Conservation (phyloP, 2,113 vertebrate species). For the Cyrtonyx montezumae region DNA sequence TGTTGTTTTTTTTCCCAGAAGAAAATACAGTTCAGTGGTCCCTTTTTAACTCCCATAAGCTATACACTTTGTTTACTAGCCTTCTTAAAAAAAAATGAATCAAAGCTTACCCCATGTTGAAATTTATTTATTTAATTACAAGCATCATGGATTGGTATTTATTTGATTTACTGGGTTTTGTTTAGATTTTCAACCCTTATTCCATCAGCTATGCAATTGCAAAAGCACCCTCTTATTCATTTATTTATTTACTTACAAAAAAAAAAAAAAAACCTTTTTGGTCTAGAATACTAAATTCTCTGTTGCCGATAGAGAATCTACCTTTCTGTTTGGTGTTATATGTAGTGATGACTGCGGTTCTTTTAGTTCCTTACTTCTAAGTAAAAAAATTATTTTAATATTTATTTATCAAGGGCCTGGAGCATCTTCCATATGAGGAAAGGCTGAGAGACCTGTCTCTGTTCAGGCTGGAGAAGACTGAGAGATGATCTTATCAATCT, state of each 20-base stretch:
- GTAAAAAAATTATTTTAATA: not conserved
- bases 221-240: not conserved
- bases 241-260: not conserved
- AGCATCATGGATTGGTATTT: not conserved
- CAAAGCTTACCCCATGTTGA: not conserved
- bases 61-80: not conserved
- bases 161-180: not conserved
- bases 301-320: not conserved
- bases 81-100: not conserved
- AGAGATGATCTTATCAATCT: no score
- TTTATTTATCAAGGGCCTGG: no score
- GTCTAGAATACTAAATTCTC: not conserved
- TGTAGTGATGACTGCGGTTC: not conserved
- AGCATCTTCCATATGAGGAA: no score
- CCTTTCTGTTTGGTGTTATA: not conserved
- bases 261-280: not conserved
- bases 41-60: not conserved
- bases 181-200: not conserved
- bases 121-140: not conserved
- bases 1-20: not conserved
- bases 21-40: not conserved
- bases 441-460: no score
- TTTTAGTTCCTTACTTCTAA: not conserved
- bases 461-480: no score
- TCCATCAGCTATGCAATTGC: not conserved